These are phyloP conservation scores for Menidia beryllina DNA, from an alignment of 2,113 vertebrate species.

Conservation along the genomic window DNA sequence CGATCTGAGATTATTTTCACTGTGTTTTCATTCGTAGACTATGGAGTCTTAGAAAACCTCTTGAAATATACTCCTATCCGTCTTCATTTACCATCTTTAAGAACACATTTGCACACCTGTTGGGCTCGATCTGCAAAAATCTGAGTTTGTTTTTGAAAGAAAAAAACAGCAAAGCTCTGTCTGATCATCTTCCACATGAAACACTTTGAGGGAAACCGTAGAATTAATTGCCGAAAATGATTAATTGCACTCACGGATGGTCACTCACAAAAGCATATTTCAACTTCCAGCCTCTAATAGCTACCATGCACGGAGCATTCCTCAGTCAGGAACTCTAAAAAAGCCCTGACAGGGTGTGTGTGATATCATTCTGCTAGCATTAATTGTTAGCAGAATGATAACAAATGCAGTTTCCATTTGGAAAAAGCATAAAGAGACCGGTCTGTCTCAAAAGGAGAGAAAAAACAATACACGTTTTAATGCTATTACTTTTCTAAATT, in stretches of 20 bases:
- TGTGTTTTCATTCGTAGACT: neutral
- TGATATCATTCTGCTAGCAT: neutral
- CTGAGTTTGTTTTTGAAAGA: neutral
- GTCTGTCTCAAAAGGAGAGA: neutral
- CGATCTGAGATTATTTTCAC: neutral
- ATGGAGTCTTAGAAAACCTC: neutral
- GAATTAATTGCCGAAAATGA: constrained; percentile 68
- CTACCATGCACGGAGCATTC: constrained; percentile 42
- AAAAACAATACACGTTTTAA: neutral
- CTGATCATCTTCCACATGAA: constrained; percentile 41
- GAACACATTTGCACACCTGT: neutral
- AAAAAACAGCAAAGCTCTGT: constrained; percentile 17
- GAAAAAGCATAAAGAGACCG: neutral
- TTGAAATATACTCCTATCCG: neutral
- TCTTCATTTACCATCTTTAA: neutral
- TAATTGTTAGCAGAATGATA: constrained; percentile 8
- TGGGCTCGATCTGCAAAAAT: constrained; percentile 6
- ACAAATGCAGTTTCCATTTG: neutral
- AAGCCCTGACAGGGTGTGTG: neutral
- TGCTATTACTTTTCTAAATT: neutral
- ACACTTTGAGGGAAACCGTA: constrained; percentile 39
- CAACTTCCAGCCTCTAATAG: constrained; percentile 60
- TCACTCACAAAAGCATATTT: constrained; percentile 49
- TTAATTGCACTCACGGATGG: constrained; percentile 65
- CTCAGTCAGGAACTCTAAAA: constrained; percentile 58